phyloP scores from a whole-genome alignment of 2,888 invertebrate genomes.

The Zhengitettix transpicula region DNA sequence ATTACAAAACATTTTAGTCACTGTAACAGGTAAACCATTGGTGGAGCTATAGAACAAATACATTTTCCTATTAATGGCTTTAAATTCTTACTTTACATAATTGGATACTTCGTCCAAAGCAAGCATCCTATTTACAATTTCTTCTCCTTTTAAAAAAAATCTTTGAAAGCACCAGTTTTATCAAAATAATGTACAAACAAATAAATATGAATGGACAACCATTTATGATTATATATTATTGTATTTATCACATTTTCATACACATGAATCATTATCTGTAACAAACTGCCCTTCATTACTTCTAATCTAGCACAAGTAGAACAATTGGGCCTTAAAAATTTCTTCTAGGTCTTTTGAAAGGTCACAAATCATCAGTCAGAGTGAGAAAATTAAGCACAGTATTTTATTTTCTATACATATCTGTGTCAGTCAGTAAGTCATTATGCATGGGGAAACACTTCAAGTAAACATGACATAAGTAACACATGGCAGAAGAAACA shows the following conservation, averaged over 20 bases:
- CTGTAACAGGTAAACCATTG: neutral
- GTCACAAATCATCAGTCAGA: no score
- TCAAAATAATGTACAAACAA: constrained; percentile 3
- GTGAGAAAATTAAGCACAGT: no score
- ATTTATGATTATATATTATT: neutral
- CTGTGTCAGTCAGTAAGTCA: no score
- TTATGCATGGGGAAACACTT: no score
- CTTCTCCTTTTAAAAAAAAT: neutral
- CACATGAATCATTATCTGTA: neutral
- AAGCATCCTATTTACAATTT: constrained; percentile 1
- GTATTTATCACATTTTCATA: neutral
- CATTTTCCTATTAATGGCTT: neutral
- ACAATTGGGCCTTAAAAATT: no score
- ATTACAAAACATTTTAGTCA: neutral
- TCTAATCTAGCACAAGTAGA: no score
- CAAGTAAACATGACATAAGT: no score
- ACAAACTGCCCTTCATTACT: no score
- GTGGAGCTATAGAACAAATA: neutral
- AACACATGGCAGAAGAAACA: no score
- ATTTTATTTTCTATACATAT: no score
- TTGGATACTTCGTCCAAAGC: neutral
- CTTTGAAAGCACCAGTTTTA: constrained; percentile 3
- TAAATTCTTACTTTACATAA: neutral
- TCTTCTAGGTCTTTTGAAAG: no score
- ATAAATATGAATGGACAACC: neutral